Evolutionary conservation across 2,888 invertebrate species (phyloP).

Genomic region (Limnephilus lunatus): DNA sequence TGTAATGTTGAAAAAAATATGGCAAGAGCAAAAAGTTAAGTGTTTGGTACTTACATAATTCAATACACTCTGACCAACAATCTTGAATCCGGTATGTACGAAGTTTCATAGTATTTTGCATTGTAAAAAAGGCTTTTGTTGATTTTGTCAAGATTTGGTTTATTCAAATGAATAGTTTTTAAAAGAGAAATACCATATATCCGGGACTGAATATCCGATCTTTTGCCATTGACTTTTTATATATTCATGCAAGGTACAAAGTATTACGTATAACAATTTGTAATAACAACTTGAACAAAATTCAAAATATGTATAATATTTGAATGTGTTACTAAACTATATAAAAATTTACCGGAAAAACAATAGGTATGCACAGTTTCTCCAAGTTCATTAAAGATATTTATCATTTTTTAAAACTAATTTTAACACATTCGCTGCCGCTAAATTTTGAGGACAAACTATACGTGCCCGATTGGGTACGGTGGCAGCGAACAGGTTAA

Average conservation of each 20-base stretch:
- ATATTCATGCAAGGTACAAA: not conserved
- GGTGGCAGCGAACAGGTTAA: too few relatives aligned
- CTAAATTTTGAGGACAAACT: too few relatives aligned
- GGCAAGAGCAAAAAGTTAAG: too few relatives aligned
- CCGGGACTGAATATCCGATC: not conserved
- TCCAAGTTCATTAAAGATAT: not conserved
- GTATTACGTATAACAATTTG: not conserved
- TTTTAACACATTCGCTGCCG: not conserved
- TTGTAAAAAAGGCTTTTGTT: not conserved
- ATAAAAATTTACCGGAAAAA: not conserved
- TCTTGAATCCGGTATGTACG: not conserved
- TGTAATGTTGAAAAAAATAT: too few relatives aligned
- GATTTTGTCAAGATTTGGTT: not conserved
- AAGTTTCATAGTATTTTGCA: not conserved
- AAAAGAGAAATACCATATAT: not conserved
- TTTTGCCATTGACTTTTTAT: not conserved
- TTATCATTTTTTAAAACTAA: not conserved
- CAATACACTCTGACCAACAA: not conserved
- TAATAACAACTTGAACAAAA: not conserved
- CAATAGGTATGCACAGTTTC: not conserved
- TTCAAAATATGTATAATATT: not conserved
- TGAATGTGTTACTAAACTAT: not conserved
- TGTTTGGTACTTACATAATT: not conserved
- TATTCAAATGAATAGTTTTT: not conserved
- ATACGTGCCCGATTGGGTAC: too few relatives aligned